phyloP scores from a whole-genome alignment of 1,140 invertebrate genomes.

The Bombus vancouverensis region DNA sequence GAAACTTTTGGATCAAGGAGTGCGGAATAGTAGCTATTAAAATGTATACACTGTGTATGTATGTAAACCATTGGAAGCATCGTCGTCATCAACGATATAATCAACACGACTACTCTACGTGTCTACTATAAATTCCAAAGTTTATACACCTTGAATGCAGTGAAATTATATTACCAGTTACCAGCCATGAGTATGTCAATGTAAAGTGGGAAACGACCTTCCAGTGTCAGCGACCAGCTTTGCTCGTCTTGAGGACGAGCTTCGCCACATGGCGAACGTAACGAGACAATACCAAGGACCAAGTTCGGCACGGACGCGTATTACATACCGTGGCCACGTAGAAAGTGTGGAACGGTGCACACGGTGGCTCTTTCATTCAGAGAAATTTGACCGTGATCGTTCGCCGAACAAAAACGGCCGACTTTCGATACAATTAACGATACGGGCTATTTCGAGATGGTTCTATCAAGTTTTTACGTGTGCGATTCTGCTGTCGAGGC shows the following conservation, averaged over 20 bases:
- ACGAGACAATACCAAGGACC: slow-evolving; percentile 66
- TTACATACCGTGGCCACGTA: slow-evolving; percentile 54
- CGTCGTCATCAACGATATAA: not conserved
- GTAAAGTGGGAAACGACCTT: slow-evolving; percentile 66
- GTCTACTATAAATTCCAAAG: not conserved
- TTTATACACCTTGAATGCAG: not conserved
- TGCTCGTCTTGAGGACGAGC: slow-evolving; percentile 61
- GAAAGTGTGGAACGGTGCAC: slow-evolving; percentile 55
- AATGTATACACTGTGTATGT: not conserved
- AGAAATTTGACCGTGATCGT: slow-evolving; percentile 34
- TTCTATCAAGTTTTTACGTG: not conserved
- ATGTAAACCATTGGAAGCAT: not conserved
- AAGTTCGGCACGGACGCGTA: slow-evolving; percentile 58
- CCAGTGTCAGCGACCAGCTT: slow-evolving; percentile 68
- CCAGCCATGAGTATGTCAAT: slow-evolving; percentile 64
- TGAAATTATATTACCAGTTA: slow-evolving; percentile 8
- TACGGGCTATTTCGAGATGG: not conserved
- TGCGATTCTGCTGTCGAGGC: not conserved
- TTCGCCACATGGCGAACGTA: slow-evolving; percentile 46
- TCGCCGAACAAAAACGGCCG: slow-evolving; percentile 18
- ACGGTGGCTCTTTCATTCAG: slow-evolving; percentile 42
- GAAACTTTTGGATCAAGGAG: too few species aligned
- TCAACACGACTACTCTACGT: not conserved
- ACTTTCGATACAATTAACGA: slow-evolving; percentile 34
- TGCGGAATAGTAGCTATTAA: not conserved